Evolutionary conservation across 2,797 vertebrate species (phyloP), one percentile per base, ranked within the genome.

Genomic region (Brachymystax lenok): DNA sequence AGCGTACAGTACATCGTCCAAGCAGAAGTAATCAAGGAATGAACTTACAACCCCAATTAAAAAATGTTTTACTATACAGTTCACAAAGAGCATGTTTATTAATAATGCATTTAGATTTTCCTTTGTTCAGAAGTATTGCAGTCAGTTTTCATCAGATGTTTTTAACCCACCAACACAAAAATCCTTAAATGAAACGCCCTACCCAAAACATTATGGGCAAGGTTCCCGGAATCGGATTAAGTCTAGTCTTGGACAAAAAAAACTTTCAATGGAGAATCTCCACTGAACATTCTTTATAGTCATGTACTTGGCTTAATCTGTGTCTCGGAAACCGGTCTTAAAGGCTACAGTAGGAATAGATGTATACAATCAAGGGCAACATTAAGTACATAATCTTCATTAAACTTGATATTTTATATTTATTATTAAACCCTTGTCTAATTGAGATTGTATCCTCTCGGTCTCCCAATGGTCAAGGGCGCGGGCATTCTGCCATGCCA

Each of bases 401-500:
- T 17, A 19, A 13, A 46, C 19, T 16, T 28, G 59, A 63, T 17
- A 63, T 17, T n/a, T 68, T 33, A 8, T 10, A 19, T 17, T 3
- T 6, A 10, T n/a, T 8, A 21, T 46, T 27, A 73, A 69, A 66
- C 19, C 63, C 28, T 35, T 67, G 28, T 67, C 72, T 68, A 46
- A 40, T 69, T 69, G 5, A 70, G 40, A 50, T 70, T 51, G 16
- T 17, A 54, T 56, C 27, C 28, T 59, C 8, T 56, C 7, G n/a
- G 28, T 19, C 52, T 30, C 27, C 61, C 56, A 35, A 76, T 69
- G 17, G 8, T 78, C 50, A 61, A 68, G 71, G 56, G 51, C 21
- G 56, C 35, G 16, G 71, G 28, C 6, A 67, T 24, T 30, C 13
- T 19, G 46, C 51, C 46, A 67, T 73, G 7, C 35, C 8, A 5